Evolutionary conservation across 2,888 invertebrate species (phyloP), one percentile per base, ranked within the genome.

Genomic region (Sesamia inferens): DNA sequence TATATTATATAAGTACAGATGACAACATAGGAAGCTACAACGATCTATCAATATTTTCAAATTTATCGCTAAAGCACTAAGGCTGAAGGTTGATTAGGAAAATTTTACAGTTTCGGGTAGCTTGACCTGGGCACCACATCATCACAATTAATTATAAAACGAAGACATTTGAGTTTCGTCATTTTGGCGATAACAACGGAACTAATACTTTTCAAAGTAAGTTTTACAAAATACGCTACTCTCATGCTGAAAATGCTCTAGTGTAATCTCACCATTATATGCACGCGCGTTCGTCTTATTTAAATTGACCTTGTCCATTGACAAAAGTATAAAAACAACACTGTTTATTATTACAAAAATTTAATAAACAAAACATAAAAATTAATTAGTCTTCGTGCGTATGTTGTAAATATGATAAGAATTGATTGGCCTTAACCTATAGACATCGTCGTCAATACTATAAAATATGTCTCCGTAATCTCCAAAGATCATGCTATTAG

Each of bases 391-490:
- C 66, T 90, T 92, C 77, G 79, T 90, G 66, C 86, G 87, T 62
- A 94, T 84, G 81, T 93, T 93, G 81, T 94, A 95, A 67, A 95
- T 84, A 55, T 91, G 87, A 89, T 94, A 95, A 76, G 93, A 92
- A 84, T 82, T 91, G 2, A 96, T 88, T 0, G 96, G 95, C 77
- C 84, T 94, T 81, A 95, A 88, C 86, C 91, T 92, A 81, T 88
- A 95, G 64, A 96, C 93, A 70, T 81, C 88, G 82, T 93, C 88
- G 44, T 94, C 91, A 2, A 88, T 75, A 5, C 93, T 91, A 81
- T 95, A 96, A 82, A 90, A 95, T 80, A 95, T 92, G 72, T 95
- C 95, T 1, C 95, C 95, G 42, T 96, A 95, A 70, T 95, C 95
- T 0, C 96, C 96, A 65, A 93, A 93, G 6, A 92, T 90, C 31